Evolutionary conservation across 2,797 vertebrate species (phyloP).

Genomic region (Macrochelys suwanniensis): DNA sequence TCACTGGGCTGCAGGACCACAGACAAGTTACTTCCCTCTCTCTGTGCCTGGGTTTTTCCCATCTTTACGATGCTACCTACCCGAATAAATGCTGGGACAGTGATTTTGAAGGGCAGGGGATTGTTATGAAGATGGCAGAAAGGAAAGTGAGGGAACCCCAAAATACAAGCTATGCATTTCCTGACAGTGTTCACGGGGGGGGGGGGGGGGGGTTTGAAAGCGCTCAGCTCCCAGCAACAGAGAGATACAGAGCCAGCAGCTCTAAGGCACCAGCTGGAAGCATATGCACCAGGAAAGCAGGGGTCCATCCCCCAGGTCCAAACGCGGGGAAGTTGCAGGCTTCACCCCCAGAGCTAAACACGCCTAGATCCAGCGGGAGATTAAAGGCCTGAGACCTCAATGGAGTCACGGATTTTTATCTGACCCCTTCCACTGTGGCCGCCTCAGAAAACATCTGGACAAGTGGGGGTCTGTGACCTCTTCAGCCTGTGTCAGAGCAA

Average conservation of each 20-base stretch:
- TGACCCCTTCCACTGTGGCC: constrained; percentile 30
- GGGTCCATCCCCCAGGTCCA: neutral
- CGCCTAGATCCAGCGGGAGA: constrained; percentile 15
- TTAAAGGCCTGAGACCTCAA: neutral
- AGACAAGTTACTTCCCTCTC: too few relatives aligned
- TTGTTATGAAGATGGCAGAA: neutral
- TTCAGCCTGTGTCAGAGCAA: neutral
- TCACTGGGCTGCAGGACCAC: too few relatives aligned
- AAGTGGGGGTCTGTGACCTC: neutral
- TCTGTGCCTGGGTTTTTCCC: too few relatives aligned
- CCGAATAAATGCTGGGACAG: too few relatives aligned
- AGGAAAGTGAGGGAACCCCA: neutral
- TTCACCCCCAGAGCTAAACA: rapidly evolving
- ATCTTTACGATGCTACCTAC: too few relatives aligned
- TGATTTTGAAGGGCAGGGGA: neutral
- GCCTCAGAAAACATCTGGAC: rapidly evolving
- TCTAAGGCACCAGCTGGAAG: neutral
- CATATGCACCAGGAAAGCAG: neutral
- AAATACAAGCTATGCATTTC: too few relatives aligned
- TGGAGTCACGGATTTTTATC: constrained; percentile 22
- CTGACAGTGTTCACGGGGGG: neutral
- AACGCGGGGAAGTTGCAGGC: rapidly evolving
- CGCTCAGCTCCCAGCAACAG: neutral
- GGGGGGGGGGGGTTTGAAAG: too few relatives aligned
- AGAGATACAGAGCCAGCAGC: neutral